phyloP scores from a whole-genome alignment of 2,888 invertebrate genomes.

The Callinectes sapidus region DNA sequence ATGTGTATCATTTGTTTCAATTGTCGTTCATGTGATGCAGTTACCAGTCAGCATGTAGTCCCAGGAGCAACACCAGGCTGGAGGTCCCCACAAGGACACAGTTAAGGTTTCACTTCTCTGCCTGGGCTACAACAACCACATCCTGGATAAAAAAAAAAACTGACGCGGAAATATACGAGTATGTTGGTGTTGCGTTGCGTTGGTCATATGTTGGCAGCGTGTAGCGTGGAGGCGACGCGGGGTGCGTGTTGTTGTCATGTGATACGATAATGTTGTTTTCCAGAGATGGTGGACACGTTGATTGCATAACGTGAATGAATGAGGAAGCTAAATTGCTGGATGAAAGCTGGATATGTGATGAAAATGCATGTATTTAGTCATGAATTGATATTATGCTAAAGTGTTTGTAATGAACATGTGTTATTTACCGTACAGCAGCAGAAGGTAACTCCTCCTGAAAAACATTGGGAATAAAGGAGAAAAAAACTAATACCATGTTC shows the following conservation, averaged over 20 bases:
- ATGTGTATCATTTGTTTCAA: not conserved
- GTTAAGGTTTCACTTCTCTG: not conserved
- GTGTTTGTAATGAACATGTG: not conserved
- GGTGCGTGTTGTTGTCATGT: constrained; percentile 16
- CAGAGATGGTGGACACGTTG: constrained; percentile 10
- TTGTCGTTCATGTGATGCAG: not conserved
- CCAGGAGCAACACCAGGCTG: not conserved
- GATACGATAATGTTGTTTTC: constrained; percentile 5
- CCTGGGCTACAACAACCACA: not conserved
- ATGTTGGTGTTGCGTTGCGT: not conserved
- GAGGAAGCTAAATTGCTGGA: not conserved
- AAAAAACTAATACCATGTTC: not conserved
- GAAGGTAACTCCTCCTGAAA: not conserved
- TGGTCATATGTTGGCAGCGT: not conserved
- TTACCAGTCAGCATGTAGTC: not conserved
- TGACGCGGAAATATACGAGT: not conserved
- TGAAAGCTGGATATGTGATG: not conserved
- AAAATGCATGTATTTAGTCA: constrained; percentile 2
- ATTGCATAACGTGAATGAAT: constrained; percentile 1
- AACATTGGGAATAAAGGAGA: not conserved
- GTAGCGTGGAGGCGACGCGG: not conserved
- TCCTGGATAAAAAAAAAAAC: not conserved
- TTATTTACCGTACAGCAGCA: not conserved
- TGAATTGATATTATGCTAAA: not conserved
- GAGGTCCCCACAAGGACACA: not conserved